Evolutionary conservation across 2,888 invertebrate species (phyloP), one percentile per base, ranked within the genome.

Genomic region (Drosophila planitibia): DNA sequence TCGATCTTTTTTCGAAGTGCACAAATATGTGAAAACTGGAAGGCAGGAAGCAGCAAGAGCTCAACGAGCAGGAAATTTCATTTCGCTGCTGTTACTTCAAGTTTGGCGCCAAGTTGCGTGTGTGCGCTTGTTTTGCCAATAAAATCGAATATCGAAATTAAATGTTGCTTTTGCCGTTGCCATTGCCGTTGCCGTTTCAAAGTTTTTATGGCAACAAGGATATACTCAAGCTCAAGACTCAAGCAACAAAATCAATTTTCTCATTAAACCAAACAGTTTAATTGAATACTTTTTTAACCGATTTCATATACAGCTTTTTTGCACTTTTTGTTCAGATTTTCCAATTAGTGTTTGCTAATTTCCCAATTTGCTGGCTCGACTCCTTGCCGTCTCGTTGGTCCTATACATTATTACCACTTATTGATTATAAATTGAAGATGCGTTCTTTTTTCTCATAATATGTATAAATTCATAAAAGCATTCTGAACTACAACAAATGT

Each of bases 61-160:
- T 76, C 81, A 75, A 74, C 76, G 71, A 79, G 91, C 87, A 89
- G 87, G 91, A 87, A 87, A 90, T 87, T 87, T 87, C 90, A 87
- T 87, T 87, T 91, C 59, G 70, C 70, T 78, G 74, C 82, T 79
- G 53, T 73, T 78, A 54, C 49, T 61, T 59, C 52, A 69, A 83
- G 60, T 79, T 76, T 71, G 54, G 57, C 74, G 74, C 63, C 70
- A 72, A 75, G 60, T 82, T 75, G 65, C 76, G 55, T 53, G 60
- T 57, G 57, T 61, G 71, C 66, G 65, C 54, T 52, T 76, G 62
- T 79, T 76, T 82, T 83, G 76, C 82, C 85, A 89, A 85, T 87
- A 82, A 89, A 83, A 86, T 89, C 90, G 90, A 91, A 89, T 85
- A 87, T 89, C 91, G 85, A 89, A 91, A 87, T 87, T 89, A 90